These are phyloP conservation scores for Pilophorus perplexus DNA, from an alignment of 2,888 invertebrate species.

Conservation along the genomic window DNA sequence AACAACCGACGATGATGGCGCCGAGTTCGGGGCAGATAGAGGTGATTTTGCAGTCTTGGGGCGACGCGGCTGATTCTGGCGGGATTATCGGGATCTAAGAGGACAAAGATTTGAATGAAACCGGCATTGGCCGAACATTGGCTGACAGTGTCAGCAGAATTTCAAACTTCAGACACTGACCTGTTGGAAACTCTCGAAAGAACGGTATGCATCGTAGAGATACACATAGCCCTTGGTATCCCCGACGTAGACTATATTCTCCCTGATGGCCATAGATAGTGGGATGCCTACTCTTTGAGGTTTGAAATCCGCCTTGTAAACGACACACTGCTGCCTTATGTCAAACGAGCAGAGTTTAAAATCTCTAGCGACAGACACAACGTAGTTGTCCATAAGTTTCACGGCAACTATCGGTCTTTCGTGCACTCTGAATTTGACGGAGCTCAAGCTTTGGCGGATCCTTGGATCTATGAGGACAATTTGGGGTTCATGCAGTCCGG, in stretches of 20 bases:
- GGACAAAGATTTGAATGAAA: too few species aligned
- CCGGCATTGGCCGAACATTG: too few species aligned
- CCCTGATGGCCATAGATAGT: constrained; percentile 1
- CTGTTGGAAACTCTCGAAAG: constrained; percentile 19
- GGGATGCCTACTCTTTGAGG: not conserved
- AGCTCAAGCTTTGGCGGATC: not conserved
- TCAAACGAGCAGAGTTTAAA: constrained; percentile 4
- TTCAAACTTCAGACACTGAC: too few species aligned
- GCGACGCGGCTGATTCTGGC: too few species aligned
- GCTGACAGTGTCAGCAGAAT: too few species aligned
- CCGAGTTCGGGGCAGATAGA: constrained; percentile 23
- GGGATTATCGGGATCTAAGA: too few species aligned
- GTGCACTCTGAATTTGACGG: constrained; percentile 13
- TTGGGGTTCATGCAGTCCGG: constrained; percentile 1
- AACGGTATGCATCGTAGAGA: constrained; percentile 10
- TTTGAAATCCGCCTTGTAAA: not conserved
- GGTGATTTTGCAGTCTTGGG: constrained; percentile 15
- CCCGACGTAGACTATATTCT: constrained; percentile 17
- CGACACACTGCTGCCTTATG: not conserved
- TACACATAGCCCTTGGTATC: constrained; percentile 29
- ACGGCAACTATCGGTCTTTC: constrained; percentile 26
- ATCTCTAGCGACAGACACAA: constrained; percentile 18
- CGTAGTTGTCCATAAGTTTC: not conserved
- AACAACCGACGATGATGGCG: constrained; percentile 19
- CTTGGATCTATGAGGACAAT: constrained; percentile 32